Evolutionary conservation across 2,797 vertebrate genomes (phyloP).

Genomic region (Luscinia megarhynchos): DNA sequence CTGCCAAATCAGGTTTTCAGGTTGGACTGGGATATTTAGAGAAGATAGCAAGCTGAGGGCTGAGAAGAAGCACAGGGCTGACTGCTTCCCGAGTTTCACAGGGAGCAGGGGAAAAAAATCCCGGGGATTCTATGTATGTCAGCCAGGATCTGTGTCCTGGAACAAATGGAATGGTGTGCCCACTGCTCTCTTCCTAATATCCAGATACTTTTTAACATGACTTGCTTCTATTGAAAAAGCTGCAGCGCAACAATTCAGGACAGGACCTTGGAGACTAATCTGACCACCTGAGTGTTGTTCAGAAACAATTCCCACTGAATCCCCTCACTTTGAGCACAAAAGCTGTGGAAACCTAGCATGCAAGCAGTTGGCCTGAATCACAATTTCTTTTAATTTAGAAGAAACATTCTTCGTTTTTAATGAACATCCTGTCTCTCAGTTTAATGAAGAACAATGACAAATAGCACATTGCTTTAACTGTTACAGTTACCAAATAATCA

Average conservation of each 20-base stretch:
- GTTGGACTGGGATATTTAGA: background rate
- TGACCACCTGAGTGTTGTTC: background rate
- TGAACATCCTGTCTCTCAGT: background rate
- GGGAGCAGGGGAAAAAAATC: fast-evolving
- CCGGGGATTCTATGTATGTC: background rate
- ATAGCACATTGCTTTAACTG: background rate
- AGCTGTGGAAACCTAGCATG: background rate
- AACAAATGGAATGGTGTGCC: background rate
- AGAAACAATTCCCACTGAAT: background rate
- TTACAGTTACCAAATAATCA: slow-evolving; percentile 1
- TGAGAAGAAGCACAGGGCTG: background rate
- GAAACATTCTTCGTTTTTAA: background rate
- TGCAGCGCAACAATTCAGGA: background rate
- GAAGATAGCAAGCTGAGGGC: background rate
- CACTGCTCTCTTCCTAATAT: background rate
- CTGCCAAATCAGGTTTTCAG: background rate
- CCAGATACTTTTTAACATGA: background rate
- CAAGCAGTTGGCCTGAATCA: background rate
- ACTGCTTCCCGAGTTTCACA: background rate
- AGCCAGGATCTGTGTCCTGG: background rate
- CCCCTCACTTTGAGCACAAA: background rate
- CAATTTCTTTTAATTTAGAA: background rate
- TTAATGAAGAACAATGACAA: slow-evolving; percentile 8
- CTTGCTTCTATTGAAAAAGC: background rate
- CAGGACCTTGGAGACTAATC: background rate